Base-by-base conservation (phyloP, 2,888 invertebrate species). In the Dorcus hopei region DNA sequence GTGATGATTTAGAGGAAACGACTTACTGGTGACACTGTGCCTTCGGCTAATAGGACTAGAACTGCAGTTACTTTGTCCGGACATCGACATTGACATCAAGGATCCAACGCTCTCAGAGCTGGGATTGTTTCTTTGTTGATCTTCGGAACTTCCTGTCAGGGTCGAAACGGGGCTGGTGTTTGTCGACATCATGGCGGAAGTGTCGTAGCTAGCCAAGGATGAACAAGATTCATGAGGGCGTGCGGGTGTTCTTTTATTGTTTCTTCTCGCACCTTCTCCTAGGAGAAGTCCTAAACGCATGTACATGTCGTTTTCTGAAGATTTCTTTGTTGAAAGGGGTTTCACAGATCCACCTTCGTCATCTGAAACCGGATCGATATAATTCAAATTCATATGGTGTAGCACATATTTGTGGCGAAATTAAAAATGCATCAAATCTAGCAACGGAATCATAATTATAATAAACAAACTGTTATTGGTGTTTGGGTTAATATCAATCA, bases 111-210 rank as follows among this genome's bases (percentile, higher is more conserved):
- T 88, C 70, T 89, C 88, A 26, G 85, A 84, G 53, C 86, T 84
- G 54, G 87, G 87, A 70, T 81, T 81, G 47, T 73, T 74, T 38
- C 77, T 64, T 39, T 83, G 80, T 65, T 77, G 76, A 58, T 85
- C 86, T 70, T 92, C 93, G 0, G 92, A 91, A 0, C 92, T 92
- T 2, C 90, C 93, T 3, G 93, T 93, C 43, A 94, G 80, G 0
- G 93, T 94, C 33, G 93, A 93, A n/a, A 94, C 88, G 54, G 93
- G 93, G 74, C 93, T 93, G 40, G 92, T 91, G 70, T 93, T 93
- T 57, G 88, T 88, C 26, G 92, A 90, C 51, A 89, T 86, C 52
- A 90, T 81, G 0, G 89, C 72, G 3, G 74, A 67, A 6, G 84
- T 83, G 60, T 86, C 85, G 59, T 84, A 80, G 47, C 84, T 85